phyloP scores from a whole-genome alignment of 2,113 vertebrate genomes.

The Columbina picui region DNA sequence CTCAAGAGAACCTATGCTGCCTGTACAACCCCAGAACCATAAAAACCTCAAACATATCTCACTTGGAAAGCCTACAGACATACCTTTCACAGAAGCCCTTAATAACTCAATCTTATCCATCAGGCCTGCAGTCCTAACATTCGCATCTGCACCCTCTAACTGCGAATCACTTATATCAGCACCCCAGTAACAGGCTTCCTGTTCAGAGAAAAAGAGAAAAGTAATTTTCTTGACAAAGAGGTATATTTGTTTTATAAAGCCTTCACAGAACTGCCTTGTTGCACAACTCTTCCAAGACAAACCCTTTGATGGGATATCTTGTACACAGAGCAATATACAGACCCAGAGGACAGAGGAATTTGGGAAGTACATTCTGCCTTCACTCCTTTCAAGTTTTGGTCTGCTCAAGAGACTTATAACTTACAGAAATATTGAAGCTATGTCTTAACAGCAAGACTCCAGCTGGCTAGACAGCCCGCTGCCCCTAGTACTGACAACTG shows the following conservation, averaged over 20 bases:
- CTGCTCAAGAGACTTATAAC: background rate
- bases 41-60: background rate
- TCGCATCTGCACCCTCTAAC: constrained; percentile 81
- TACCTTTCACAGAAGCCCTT: constrained; percentile 85
- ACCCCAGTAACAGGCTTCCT: constrained; percentile 85
- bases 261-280: background rate
- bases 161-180: constrained; percentile 85
- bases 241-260: background rate
- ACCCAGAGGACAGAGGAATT: background rate
- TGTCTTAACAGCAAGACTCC: background rate
- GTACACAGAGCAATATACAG: background rate
- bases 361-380: background rate
- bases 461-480: background rate
- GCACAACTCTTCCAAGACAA: background rate
- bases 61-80: background rate
- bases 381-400: background rate
- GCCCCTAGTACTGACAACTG: background rate
- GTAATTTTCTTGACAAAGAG: background rate
- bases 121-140: constrained; percentile 79
- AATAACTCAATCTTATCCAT: constrained; percentile 80
- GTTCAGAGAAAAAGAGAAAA: background rate
- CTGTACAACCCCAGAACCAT: background rate
- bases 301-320: background rate
- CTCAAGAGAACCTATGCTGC: background rate
- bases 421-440: background rate